Conservation (phyloP, 1,140 invertebrate species). For the Plutomurus gul region DNA sequence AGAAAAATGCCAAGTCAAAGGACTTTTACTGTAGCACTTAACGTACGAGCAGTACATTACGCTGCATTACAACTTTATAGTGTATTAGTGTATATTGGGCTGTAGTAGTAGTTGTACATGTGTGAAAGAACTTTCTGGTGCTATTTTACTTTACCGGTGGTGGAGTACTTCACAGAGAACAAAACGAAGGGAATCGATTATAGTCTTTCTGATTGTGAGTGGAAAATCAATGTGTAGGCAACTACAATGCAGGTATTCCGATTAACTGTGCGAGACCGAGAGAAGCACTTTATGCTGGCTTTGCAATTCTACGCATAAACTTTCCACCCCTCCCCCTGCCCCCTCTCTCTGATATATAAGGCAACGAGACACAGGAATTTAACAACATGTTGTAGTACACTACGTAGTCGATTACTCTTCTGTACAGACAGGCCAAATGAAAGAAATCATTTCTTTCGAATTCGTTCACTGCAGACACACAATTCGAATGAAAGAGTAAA, state of each 20-base stretch:
- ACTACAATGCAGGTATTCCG: neutral
- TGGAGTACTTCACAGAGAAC: no score
- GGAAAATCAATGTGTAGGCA: neutral
- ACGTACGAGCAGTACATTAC: neutral
- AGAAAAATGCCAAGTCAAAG: neutral
- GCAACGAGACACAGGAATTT: neutral
- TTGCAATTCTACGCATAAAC: neutral
- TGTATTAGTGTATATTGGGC: no score
- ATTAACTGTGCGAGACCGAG: neutral
- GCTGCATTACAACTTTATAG: neutral
- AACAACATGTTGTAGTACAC: neutral
- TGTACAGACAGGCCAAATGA: neutral
- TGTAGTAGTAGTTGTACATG: no score
- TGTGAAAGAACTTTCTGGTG: no score
- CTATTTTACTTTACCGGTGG: no score
- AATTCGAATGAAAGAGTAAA: neutral
- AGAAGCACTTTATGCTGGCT: neutral
- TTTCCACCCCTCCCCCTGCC: no score
- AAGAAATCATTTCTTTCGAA: conserved; percentile 1
- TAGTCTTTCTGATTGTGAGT: neutral
- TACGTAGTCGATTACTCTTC: neutral
- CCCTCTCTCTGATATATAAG: neutral
- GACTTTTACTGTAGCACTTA: neutral
- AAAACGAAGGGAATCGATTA: neutral
- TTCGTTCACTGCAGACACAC: neutral